A percentile compares a stretch with the other conserved stretches of the same genome.
Evolutionary conservation across 2,888 invertebrate species (phyloP).

Genomic region (Cryptus armator): DNA sequence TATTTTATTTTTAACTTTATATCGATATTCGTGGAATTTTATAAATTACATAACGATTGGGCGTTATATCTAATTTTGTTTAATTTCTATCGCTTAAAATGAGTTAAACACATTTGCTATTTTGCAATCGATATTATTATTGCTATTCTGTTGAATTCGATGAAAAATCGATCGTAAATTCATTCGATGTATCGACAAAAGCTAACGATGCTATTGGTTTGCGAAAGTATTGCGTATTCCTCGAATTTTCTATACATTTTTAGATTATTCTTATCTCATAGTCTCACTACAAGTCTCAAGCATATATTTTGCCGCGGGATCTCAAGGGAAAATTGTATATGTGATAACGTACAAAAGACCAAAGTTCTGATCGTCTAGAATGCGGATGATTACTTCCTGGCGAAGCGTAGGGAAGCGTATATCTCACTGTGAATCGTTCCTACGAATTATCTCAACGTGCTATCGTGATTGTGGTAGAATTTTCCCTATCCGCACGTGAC

Average conservation of each 20-base stretch:
- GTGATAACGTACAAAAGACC: not conserved
- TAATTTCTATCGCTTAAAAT: too few relatives aligned
- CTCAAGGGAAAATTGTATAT: not conserved
- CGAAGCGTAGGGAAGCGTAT: slow-evolving; percentile 1
- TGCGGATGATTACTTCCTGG: slow-evolving; percentile 22
- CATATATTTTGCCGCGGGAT: not conserved
- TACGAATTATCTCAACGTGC: slow-evolving; percentile 10
- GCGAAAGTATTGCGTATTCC: not conserved
- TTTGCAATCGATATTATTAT: not conserved
- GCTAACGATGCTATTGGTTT: not conserved
- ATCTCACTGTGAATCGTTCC: slow-evolving; percentile 10
- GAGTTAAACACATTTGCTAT: not conserved
- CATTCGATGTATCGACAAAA: not conserved
- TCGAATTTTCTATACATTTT: not conserved
- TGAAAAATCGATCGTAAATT: not conserved
- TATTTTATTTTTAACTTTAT: too few relatives aligned
- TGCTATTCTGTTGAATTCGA: too few relatives aligned
- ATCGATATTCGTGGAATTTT: too few relatives aligned
- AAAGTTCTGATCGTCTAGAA: not conserved
- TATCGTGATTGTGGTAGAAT: slow-evolving; percentile 25
- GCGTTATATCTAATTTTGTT: too few relatives aligned
- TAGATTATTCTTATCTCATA: not conserved
- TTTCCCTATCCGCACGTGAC: slow-evolving; percentile 7
- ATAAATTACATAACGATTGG: too few relatives aligned
- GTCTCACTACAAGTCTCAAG: not conserved